Evolutionary conservation across 2,888 invertebrate species (phyloP).

Genomic region (Mantis religiosa): DNA sequence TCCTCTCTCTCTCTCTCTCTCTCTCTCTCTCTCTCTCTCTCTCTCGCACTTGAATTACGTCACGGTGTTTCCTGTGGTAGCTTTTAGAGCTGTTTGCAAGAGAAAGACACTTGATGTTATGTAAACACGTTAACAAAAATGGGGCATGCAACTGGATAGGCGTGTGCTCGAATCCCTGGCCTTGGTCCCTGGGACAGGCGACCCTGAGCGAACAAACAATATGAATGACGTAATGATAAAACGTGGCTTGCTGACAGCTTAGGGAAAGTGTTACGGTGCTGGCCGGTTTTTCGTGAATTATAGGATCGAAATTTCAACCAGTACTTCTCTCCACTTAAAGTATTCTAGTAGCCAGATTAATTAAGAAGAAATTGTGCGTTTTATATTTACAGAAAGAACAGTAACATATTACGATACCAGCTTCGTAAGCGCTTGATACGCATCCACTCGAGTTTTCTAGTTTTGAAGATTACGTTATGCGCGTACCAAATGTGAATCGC

Average conservation of each 20-base stretch:
- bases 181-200: conserved; percentile 2
- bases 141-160: background rate
- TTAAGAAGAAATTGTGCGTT: no score
- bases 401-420: no score
- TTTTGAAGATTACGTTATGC: no score
- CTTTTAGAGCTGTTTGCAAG: background rate
- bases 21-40: background rate
- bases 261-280: background rate
- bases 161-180: background rate
- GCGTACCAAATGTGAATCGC: no score
- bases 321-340: no score
- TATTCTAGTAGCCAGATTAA: no score
- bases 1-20: no score
- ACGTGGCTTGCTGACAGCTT: background rate
- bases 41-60: background rate
- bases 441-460: no score
- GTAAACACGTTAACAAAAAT: background rate
- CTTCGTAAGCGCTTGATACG: no score
- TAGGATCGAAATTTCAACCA: no score
- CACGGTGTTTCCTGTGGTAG: background rate
- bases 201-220: conserved; percentile 10
- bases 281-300: background rate
- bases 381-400: no score
- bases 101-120: background rate
- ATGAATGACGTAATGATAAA: background rate